Evolutionary conservation across 23 tunicate species (phyloP), one percentile per base, ranked within the genome.

Genomic region (Diplosoma virens): DNA sequence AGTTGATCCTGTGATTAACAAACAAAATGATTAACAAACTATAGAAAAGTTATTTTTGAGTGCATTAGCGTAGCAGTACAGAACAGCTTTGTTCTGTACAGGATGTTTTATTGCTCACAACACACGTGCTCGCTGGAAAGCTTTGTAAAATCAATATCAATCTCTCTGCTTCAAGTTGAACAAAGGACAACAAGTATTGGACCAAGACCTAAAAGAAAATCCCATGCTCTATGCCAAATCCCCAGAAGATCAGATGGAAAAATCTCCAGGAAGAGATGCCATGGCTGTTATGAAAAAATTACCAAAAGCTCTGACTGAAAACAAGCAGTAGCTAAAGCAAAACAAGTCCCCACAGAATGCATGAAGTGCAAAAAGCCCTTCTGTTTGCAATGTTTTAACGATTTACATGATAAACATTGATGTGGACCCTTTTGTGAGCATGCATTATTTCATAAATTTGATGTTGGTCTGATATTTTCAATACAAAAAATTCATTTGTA

Each of bases 271-370:
- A 61, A 29, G 35, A 61, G 69, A 61, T 61, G 35, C 69, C 34
- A 61, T 61, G 69, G 69, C 69, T 61, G 69, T 61, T 61, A 61
- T 61, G 69, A 27, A 26, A 61, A 29, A 61, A 61, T 61, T 27
- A 4, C 69, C 69, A 61, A 61, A 29, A 29, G 35, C 21, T 29
- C 35, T 29, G 69, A 4, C 35, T 35, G 69, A 61, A 61, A 61
- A 61, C 35, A 61, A 61, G 69, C 69, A 26, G 69, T 61, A 26
- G 35, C 69, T 29, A 61, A 61, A 29, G 35, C 69, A 61, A 61
- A 61, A 61, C 34, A 29, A 61, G 69, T 61, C 34, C 6, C 34
- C 35, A 61, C 69, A 29, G 35, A 61, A 28, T 27, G 69, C 35
- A 29, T 29, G 34, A 35, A 29, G 35, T 61, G 69, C 35, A 61